Evolutionary conservation across 2,888 invertebrate genomes (phyloP).

Genomic region (Microctonus brassicae): DNA sequence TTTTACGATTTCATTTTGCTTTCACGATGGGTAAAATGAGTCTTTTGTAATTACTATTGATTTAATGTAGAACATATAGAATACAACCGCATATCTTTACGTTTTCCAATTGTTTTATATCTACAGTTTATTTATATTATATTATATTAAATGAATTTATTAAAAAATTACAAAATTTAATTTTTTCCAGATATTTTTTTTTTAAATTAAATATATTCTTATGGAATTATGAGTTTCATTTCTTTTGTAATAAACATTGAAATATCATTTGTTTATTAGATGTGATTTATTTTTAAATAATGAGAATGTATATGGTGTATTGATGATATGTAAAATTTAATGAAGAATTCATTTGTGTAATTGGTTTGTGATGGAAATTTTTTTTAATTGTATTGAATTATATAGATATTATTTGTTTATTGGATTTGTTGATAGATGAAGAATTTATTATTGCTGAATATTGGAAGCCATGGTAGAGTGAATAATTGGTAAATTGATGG

Average conservation of each 20-base stretch:
- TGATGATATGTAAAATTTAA: no score
- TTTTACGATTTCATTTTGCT: conserved; percentile 42
- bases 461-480: no score
- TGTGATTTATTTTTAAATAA: no score
- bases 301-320: no score
- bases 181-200: not conserved
- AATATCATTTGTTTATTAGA: no score
- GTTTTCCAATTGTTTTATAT: conserved; percentile 7
- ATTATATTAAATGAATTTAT: conserved; percentile 2
- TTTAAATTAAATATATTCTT: not conserved
- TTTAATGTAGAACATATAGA: conserved; percentile 41
- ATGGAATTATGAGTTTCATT: not conserved
- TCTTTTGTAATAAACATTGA: not conserved
- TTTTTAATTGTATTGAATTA: no score
- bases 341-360: no score
- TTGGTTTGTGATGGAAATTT: no score
- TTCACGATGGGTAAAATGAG: conserved; percentile 37
- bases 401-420: no score
- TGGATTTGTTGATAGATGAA: no score
- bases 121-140: conserved; percentile 27
- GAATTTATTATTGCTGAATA: no score
- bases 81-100: conserved; percentile 17
- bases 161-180: not conserved
- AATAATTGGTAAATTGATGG: no score
- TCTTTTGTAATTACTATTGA: conserved; percentile 44